Conservation (phyloP, 2,113 vertebrate species). For the Cynocephalus volans region DNA sequence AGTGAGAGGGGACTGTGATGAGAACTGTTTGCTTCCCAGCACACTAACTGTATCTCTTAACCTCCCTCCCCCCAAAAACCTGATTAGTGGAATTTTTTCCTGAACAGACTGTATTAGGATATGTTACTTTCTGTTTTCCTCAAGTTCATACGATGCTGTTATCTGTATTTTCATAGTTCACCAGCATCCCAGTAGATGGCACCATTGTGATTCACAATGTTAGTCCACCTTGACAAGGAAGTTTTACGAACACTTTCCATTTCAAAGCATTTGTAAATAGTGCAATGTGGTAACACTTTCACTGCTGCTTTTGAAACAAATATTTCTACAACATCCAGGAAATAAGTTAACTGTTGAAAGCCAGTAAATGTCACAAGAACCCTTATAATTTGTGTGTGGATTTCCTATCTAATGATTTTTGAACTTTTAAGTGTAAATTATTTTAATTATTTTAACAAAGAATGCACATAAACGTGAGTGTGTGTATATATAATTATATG, state of each 20-base stretch:
- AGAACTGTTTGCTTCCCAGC: neutral
- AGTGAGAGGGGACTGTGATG: neutral
- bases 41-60: neutral
- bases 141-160: accelerated
- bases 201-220: slow-evolving; percentile 65
- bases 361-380: neutral
- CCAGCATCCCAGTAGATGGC: slow-evolving; percentile 78
- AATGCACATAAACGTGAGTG: neutral
- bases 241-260: neutral
- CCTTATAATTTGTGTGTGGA: neutral
- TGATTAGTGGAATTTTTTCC: neutral
- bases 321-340: neutral
- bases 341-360: neutral
- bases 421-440: neutral
- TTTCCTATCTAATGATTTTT: neutral
- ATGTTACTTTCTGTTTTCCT: neutral
- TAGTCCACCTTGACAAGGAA: neutral
- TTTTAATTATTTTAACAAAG: slow-evolving; percentile 3
- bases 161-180: neutral
- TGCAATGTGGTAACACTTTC: neutral
- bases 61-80: neutral
- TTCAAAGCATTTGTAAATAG: neutral
- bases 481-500: neutral
- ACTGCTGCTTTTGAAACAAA: neutral
- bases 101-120: neutral